Evolutionary conservation across 2,113 vertebrate genomes (phyloP), one percentile per base, ranked within the genome.

Genomic region (Toxostoma redivivum): DNA sequence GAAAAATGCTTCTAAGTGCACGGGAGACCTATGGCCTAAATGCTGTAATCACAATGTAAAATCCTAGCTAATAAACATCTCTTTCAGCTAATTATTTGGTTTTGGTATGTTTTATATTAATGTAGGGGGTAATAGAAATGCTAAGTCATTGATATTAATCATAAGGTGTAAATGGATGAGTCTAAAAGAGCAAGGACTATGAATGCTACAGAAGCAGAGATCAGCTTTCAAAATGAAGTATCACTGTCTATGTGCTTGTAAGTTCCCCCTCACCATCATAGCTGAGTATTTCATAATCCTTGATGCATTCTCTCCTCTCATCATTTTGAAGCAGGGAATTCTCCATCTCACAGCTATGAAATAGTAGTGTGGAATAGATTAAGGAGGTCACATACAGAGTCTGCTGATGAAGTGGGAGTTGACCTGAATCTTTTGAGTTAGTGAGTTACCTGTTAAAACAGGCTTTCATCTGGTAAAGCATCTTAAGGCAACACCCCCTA

Each of bases 131-230:
- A 92, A 84, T 87, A 81, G 47, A 90, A 87, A 73, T 69, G 33
- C 42, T 80, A 65, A 83, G 90, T 95, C 92, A 73, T 42, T 87
- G 54, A 50, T 93, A 92, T 83, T 95, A 94, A 93, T 97, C 58
- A 65, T 77, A 53, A 95, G 64, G 62, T 95, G 45, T 92, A 94
- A 96, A 87, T 74, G 66, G 51, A 70, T 44, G 30, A 65, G 56
- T 88, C 67, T 90, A 45, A 91, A 95, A 83, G 84, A 91, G 74
- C 84, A 80, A 82, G 67, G 71, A 44, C 58, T 90, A 8, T 15
- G 54, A 77, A 80, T 81, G 37, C 27, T 82, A 40, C 73, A 78
- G 47, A 95, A 93, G 58, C 58, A 77, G 78, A 62, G 67, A 70
- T 94, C 74, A 94, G 38, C 31, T 93, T 90, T 93, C 81, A 83